phyloP scores from a whole-genome alignment of 2,797 vertebrate genomes.

The Pseudomugil tenellus region DNA sequence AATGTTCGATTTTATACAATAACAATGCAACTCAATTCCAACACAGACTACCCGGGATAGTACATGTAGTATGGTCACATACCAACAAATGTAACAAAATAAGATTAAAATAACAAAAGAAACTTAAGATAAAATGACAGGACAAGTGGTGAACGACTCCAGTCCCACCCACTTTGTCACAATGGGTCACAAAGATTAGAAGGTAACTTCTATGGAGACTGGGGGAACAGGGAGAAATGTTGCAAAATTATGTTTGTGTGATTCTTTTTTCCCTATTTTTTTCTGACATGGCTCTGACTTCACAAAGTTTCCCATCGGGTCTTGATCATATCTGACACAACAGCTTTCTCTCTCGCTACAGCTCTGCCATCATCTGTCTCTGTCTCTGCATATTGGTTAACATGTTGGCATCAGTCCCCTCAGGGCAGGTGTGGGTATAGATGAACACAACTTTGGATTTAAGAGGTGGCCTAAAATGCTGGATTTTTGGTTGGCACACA shows the following conservation, averaged over 20 bases:
- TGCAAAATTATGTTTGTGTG: slow-evolving; percentile 20
- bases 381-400: neutral
- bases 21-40: slow-evolving; percentile 4
- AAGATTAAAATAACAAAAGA: too few relatives aligned
- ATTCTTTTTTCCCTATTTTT: slow-evolving; percentile 17
- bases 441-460: too few relatives aligned
- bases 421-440: too few relatives aligned
- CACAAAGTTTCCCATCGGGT: slow-evolving; percentile 20
- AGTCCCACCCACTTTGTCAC: too few relatives aligned
- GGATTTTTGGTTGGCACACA: too few relatives aligned
- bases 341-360: slow-evolving; percentile 20
- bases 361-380: slow-evolving; percentile 16
- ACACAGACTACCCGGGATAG: too few relatives aligned
- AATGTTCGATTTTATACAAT: neutral
- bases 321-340: slow-evolving; percentile 54
- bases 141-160: too few relatives aligned
- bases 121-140: too few relatives aligned
- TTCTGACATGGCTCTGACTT: slow-evolving; percentile 9
- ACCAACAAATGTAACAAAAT: too few relatives aligned
- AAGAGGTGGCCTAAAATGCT: too few relatives aligned
- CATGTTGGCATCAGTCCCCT: too few relatives aligned
- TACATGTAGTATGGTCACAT: too few relatives aligned
- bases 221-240: slow-evolving; percentile 3
- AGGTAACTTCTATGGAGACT: slow-evolving; percentile 23
- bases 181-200: slow-evolving; percentile 39